Conservation (phyloP, 1,140 invertebrate genomes). For the Pararge aegeria region DNA sequence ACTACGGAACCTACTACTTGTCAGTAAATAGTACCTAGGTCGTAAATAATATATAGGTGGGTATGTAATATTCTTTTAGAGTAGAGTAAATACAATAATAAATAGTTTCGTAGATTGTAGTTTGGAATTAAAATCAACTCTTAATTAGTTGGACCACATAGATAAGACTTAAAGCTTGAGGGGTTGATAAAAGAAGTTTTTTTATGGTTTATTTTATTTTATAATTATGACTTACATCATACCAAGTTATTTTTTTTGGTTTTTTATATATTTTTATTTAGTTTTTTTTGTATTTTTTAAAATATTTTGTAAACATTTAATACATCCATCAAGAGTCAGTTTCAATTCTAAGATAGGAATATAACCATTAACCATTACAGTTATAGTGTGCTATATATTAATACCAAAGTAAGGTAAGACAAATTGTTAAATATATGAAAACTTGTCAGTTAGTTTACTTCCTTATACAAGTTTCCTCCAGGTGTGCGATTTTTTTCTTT, state of each 20-base stretch:
- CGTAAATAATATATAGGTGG: no score
- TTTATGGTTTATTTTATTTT: conserved; percentile 16
- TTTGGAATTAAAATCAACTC: conserved; percentile 31
- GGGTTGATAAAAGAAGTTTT: not conserved
- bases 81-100: no score
- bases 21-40: no score
- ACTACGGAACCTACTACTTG: no score
- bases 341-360: not conserved
- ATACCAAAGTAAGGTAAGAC: no score
- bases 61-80: not conserved
- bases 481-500: conserved; percentile 75
- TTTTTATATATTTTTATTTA: conserved; percentile 13
- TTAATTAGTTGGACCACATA: conserved; percentile 52
- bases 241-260: conserved; percentile 21
- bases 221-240: conserved; percentile 12
- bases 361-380: no score
- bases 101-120: no score
- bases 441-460: conserved; percentile 26
- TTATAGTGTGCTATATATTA: no score
- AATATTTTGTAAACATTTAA: conserved; percentile 19
- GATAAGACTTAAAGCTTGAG: conserved; percentile 33
- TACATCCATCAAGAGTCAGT: conserved; percentile 15
- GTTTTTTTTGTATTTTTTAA: conserved; percentile 13
- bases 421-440: no score
- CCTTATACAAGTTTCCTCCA: conserved; percentile 71